A percentile compares a stretch with the other conserved stretches of the same genome.
Conservation (phyloP, 1,140 invertebrate species). For the Heliothis virescens region DNA sequence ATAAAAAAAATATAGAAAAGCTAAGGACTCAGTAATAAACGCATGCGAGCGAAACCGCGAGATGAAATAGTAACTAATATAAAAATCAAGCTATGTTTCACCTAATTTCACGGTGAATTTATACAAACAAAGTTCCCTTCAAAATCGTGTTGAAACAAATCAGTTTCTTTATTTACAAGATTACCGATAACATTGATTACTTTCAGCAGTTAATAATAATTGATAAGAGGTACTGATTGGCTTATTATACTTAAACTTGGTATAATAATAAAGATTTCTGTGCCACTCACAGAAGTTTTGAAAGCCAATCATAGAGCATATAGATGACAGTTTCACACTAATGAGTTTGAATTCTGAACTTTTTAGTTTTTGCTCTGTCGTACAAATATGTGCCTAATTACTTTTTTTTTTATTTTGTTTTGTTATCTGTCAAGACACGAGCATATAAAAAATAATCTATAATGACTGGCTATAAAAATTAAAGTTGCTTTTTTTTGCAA, state of each 20-base stretch:
- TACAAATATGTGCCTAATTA: constrained; percentile 60
- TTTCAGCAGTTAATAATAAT: constrained; percentile 27
- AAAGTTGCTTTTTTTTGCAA: too few relatives aligned
- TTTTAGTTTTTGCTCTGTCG: constrained; percentile 79
- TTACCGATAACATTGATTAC: neutral
- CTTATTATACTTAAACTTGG: neutral
- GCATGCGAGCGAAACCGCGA: too few relatives aligned
- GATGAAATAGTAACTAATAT: too few relatives aligned
- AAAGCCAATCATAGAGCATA: constrained; percentile 73
- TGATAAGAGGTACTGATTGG: constrained; percentile 21
- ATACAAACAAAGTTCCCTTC: too few relatives aligned
- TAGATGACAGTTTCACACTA: constrained; percentile 77
- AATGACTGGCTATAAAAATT: too few relatives aligned
- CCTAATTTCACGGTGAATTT: too few relatives aligned
- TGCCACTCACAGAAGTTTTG: constrained; percentile 36
- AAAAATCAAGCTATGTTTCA: too few relatives aligned
- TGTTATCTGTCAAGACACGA: too few relatives aligned
- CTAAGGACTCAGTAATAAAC: too few relatives aligned
- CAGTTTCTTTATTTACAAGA: neutral
- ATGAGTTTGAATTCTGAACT: constrained; percentile 51
- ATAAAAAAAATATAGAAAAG: too few relatives aligned
- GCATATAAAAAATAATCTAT: too few relatives aligned
- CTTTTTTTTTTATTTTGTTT: too few relatives aligned
- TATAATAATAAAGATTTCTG: constrained; percentile 5
- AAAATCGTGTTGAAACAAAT: neutral